Evolutionary conservation across 2,888 invertebrate genomes (phyloP), one percentile per base, ranked within the genome.

Genomic region (Eristalis tenax): DNA sequence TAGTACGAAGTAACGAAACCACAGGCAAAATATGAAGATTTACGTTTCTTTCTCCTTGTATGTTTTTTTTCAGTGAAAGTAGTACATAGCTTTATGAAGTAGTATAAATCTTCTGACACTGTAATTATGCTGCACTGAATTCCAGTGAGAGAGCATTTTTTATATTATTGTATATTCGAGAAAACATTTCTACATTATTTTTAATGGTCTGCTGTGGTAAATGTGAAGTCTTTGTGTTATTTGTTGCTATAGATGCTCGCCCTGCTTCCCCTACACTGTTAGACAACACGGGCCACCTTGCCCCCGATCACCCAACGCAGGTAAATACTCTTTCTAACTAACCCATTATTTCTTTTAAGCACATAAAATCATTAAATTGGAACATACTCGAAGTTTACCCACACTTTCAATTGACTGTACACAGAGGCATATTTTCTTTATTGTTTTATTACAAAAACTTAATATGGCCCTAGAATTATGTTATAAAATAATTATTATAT

Each of bases 231-330:
- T 93, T 93, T 93, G 93, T 96, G 96, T 97, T 97, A 96, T 97
- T 96, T 97, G 97, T 97, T 97, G 97, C 97, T 97, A 92, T 92
- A 97, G 97, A 97, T 97, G 97, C 97, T 97, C 97, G 97, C 96
- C 96, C 96, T 94, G 94, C 94, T 96, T 96, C 96, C 96, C 96
- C 96, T 96, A 96, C 96, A 95, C 95, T 96, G 96, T 96, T 96
- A 96, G 96, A 96, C 96, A 96, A 96, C 96, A 96, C 95, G 96
- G 96, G 94, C 96, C 96, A 96, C 95, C 96, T 95, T 95, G 93
- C 93, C 93, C 95, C 95, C 95, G 95, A 95, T 94, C 95, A 95
- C 95, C 95, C 95, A 95, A 94, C 95, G 94, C 95, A 95, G 95
- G 95, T 95, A 95, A 95, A 92, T 92, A 93, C 92, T 93, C 92